Evolutionary conservation across 1,140 invertebrate genomes (phyloP).

Genomic region (Andricus grossulariae): DNA sequence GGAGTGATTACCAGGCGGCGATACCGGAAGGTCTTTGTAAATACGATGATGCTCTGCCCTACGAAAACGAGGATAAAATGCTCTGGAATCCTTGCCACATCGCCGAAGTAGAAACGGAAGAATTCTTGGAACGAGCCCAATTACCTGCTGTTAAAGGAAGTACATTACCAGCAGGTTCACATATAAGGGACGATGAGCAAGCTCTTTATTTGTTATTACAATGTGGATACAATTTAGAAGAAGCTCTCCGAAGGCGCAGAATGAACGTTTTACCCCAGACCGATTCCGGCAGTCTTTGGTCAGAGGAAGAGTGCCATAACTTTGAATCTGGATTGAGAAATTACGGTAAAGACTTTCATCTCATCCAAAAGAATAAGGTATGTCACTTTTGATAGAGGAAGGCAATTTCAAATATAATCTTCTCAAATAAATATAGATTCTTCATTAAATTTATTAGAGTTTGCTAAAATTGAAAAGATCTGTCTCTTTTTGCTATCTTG

Average conservation of each 20-base stretch:
- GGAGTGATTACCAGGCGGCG: conserved; percentile 93
- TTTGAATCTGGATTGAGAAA: conserved; percentile 95
- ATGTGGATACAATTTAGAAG: conserved; percentile 95
- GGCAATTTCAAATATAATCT: background rate
- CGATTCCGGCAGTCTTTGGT: conserved; percentile 92
- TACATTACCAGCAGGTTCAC: conserved; percentile 84
- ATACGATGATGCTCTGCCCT: conserved; percentile 94
- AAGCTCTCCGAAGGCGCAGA: conserved; percentile 90
- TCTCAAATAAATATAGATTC: background rate
- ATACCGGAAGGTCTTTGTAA: conserved; percentile 93
- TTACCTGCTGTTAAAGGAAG: conserved; percentile 77
- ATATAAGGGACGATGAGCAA: conserved; percentile 95
- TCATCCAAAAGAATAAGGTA: conserved; percentile 96
- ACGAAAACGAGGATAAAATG: conserved; percentile 97
- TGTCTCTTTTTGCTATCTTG: conserved; percentile 25
- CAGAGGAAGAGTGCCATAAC: conserved; percentile 97
- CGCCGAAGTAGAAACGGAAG: conserved; percentile 85
- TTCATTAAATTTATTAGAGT: background rate
- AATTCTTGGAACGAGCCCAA: conserved; percentile 86
- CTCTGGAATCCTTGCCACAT: conserved; percentile 92
- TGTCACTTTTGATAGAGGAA: background rate
- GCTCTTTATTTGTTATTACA: conserved; percentile 93
- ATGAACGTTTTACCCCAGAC: conserved; percentile 85
- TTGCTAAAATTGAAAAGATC: conserved; percentile 10
- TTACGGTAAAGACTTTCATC: conserved; percentile 97